Percentiles rank a stretch among this genome's conserved stretches.
Conservation (phyloP, 1,140 invertebrate genomes). For the Steinernema feltiae region DNA sequence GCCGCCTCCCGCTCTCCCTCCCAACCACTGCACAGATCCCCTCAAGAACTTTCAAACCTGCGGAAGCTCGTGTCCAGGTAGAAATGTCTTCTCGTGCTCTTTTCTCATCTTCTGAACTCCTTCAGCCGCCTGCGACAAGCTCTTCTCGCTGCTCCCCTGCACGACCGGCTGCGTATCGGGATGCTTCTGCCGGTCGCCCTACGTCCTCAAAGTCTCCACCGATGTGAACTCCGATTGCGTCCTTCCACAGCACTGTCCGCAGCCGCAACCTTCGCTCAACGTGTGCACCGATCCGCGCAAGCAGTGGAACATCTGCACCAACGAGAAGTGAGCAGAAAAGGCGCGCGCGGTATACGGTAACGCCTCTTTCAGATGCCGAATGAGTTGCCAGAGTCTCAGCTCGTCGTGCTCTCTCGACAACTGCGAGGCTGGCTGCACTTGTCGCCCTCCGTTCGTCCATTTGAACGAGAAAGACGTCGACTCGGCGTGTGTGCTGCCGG, state of each 20-base stretch:
- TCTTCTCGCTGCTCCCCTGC: background rate
- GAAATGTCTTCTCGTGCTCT: background rate
- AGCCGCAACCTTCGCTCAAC: background rate
- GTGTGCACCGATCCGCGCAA: background rate
- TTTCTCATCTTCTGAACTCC: background rate
- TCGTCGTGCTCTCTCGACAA: background rate
- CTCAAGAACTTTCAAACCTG: background rate
- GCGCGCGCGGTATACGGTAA: background rate
- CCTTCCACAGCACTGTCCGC: slow-evolving; percentile 2
- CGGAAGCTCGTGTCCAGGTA: slow-evolving; percentile 1
- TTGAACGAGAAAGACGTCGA: background rate
- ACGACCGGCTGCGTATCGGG: background rate
- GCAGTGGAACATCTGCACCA: slow-evolving; percentile 1
- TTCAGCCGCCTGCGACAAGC: background rate
- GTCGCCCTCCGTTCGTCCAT: background rate
- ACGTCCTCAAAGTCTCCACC: background rate
- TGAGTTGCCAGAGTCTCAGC: background rate
- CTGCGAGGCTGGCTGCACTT: background rate
- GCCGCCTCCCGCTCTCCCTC: background rate
- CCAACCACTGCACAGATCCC: background rate
- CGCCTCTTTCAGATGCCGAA: background rate
- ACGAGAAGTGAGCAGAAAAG: background rate
- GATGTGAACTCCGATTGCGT: background rate
- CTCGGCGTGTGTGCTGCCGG: background rate
- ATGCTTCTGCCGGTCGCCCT: background rate